Conservation (phyloP, 2,113 vertebrate species). For the Nerophis lumbriciformis region DNA sequence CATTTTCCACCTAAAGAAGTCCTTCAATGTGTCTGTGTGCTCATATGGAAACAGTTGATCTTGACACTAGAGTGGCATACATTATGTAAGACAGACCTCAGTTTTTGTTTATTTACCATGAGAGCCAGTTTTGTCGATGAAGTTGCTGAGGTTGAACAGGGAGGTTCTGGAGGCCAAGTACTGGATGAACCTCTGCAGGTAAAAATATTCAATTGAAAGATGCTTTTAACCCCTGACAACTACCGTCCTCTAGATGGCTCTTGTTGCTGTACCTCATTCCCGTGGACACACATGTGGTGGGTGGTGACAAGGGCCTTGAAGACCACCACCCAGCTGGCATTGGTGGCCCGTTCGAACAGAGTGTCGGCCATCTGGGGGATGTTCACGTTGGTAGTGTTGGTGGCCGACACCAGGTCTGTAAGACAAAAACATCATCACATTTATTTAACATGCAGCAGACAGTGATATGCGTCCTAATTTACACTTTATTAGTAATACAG, state of each 20-base stretch:
- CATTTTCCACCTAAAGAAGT: background rate
- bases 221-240: background rate
- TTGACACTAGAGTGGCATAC: background rate
- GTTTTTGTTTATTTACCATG: slow-evolving; percentile 77
- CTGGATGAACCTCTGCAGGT: slow-evolving; percentile 93
- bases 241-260: background rate
- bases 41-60: background rate
- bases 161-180: slow-evolving; percentile 98
- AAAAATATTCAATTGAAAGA: background rate
- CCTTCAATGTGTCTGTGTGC: background rate
- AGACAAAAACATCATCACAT: background rate
- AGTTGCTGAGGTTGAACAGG: slow-evolving; percentile 98
- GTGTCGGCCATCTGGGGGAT: slow-evolving; percentile 91
- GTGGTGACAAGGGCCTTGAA: slow-evolving; percentile 96
- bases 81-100: background rate
- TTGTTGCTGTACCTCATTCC: slow-evolving; percentile 83
- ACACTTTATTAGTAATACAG: too few relatives aligned
- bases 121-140: slow-evolving; percentile 98
- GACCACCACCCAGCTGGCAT: slow-evolving; percentile 98
- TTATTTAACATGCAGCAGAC: background rate
- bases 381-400: slow-evolving; percentile 98
- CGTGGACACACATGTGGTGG: slow-evolving; percentile 96
- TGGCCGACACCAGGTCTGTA: slow-evolving; percentile 94
- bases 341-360: slow-evolving; percentile 73
- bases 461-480: too few relatives aligned